phyloP scores from a whole-genome alignment of 2,888 invertebrate genomes.

The Diplazon laetatorius region DNA sequence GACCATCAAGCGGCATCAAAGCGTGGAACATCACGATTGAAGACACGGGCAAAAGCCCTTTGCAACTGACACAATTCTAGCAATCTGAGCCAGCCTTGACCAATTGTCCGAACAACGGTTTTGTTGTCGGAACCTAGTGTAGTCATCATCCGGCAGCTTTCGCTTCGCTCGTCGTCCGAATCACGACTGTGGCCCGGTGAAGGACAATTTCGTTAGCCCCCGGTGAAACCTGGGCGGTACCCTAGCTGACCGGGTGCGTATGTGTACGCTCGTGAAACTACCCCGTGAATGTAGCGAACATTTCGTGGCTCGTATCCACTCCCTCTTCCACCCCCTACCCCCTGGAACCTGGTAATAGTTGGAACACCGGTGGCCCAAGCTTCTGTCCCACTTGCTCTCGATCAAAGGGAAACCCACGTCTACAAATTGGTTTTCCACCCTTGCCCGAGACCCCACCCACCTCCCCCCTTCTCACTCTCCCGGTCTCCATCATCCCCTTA shows the following conservation, averaged over 20 bases:
- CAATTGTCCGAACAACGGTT: conserved; percentile 19
- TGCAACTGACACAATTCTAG: neutral
- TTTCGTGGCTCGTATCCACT: conserved; percentile 36
- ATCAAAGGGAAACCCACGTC: conserved; percentile 62
- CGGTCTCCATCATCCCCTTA: conserved; percentile 41
- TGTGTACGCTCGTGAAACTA: conserved; percentile 38
- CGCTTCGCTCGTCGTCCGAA: neutral
- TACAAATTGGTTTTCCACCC: conserved; percentile 64
- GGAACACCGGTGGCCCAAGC: neutral
- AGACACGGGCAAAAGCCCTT: conserved; percentile 27
- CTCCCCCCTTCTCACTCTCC: too few relatives aligned
- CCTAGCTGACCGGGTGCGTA: conserved; percentile 8
- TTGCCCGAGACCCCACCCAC: neutral
- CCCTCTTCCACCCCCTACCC: conserved; percentile 14
- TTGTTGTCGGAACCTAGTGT: conserved; percentile 8
- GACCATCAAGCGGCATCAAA: neutral
- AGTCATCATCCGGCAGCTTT: neutral
- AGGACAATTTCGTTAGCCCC: conserved; percentile 60
- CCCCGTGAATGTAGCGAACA: conserved; percentile 43
- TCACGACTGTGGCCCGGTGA: conserved; percentile 20
- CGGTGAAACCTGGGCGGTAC: conserved; percentile 8
- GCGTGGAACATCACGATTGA: conserved; percentile 7
- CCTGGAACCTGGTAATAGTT: conserved; percentile 51
- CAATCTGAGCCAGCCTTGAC: conserved; percentile 4
- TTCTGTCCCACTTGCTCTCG: conserved; percentile 37